These are phyloP conservation scores for Alfaro cultratus DNA, from an alignment of 2,797 vertebrate species.

Conservation along the genomic window DNA sequence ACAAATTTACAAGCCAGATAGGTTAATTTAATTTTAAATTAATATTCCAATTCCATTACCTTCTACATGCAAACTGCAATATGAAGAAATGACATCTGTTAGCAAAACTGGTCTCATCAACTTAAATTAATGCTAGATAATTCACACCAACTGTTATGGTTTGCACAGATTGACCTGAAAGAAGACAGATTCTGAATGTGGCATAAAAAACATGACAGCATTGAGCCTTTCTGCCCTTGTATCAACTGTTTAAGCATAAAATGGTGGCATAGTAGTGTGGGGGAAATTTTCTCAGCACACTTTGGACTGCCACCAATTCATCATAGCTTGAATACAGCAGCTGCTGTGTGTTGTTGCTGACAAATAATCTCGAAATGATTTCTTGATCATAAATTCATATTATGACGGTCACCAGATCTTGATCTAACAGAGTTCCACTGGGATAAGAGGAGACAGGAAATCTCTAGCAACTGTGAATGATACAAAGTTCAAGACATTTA, in stretches of 20 bases:
- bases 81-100: background rate
- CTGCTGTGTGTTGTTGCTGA: background rate
- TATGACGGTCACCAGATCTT: background rate
- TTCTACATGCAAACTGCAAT: background rate
- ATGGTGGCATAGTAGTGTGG: background rate
- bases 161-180: background rate
- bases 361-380: background rate
- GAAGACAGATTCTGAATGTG: background rate
- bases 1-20: background rate
- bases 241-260: background rate
- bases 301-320: background rate
- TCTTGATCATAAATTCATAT: background rate
- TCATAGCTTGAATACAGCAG: background rate
- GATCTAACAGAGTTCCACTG: background rate
- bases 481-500: background rate
- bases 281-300: background rate
- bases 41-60: background rate
- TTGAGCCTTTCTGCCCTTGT: background rate
- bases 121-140: background rate
- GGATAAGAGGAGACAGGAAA: background rate
- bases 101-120: background rate
- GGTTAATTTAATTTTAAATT: background rate
- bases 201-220: background rate
- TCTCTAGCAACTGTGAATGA: background rate
- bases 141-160: background rate